Evolutionary conservation across 2,113 vertebrate genomes (phyloP).

Genomic region (Galeopterus variegatus): DNA sequence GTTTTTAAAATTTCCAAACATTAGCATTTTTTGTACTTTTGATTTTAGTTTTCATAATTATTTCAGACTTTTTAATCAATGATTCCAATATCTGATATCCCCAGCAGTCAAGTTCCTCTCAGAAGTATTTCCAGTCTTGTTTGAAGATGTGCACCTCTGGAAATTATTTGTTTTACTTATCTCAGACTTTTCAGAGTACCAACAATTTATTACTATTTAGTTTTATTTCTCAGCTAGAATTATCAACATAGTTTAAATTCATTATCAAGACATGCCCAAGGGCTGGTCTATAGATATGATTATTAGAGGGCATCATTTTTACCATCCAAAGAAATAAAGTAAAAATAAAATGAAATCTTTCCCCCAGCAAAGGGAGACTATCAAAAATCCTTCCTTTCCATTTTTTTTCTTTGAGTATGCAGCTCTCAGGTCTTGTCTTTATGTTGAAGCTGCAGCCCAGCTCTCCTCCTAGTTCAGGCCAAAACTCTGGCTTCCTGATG

Average conservation of each 20-base stretch:
- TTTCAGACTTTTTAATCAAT: neutral
- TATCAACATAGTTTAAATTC: neutral
- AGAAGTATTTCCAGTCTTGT: neutral
- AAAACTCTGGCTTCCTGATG: neutral
- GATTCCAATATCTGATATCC: neutral
- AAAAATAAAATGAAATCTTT: neutral
- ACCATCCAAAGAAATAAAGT: neutral
- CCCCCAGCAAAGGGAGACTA: neutral
- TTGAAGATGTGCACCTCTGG: neutral
- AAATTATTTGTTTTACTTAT: neutral
- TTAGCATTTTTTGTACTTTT: neutral
- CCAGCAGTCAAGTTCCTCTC: neutral
- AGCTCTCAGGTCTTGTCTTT: neutral
- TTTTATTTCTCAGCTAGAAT: neutral
- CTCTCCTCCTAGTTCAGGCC: neutral
- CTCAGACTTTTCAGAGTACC: neutral
- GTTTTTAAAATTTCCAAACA: neutral
- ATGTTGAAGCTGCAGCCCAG: accelerated
- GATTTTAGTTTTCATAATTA: neutral
- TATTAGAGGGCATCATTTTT: neutral
- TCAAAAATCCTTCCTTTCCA: neutral
- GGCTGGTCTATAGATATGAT: neutral
- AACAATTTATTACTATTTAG: neutral
- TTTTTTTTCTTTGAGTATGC: neutral
- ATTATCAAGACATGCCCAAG: neutral